Evolutionary conservation across 2,113 vertebrate genomes (phyloP), one percentile per base, ranked within the genome.

Genomic region (Dromaius novaehollandiae): DNA sequence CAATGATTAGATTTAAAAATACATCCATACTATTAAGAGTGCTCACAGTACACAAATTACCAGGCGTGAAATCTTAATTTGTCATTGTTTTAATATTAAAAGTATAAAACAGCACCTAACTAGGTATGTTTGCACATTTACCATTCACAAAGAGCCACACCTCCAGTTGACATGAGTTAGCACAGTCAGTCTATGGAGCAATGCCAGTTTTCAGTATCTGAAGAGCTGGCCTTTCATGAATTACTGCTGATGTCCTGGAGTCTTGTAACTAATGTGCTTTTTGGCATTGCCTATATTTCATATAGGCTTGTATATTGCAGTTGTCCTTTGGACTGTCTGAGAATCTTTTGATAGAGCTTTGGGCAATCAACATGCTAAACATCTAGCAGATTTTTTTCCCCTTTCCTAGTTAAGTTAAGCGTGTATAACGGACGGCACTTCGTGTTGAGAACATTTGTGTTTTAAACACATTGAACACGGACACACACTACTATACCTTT

Each of bases 1-100:
- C n/a, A 79, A 30, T 38, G 88, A 90, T 97, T 70, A 96, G 73
- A 60, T 18, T 84, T 64, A 40, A 91, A 94, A 92, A 96, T 56
- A 86, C 11, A 83, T 25, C 28, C 58, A 51, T 2, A 2, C 26
- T n/a, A 44, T 40, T 66, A 68, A 46, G 24, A 92, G 36, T 46
- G 18, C 64, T 94, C 32, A 70, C 28, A 55, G 30, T 20, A 24
- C 36, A 70, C n/a, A 78, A 60, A 78, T 60, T 46, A 71, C 32
- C 50, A 83, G 14, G 30, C 78, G 50, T 34, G 22, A 88, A 90
- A 91, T 79, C 58, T 73, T 44, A 48, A 25, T 69, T 71, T 82
- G 65, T 61, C 13, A 40, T 64, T 58, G 32, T 65, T 84, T 90
- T 82, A 84, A 73, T 51, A 38, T 25, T 66, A 20, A 14, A 51